phyloP scores from a whole-genome alignment of 2,797 vertebrate species.

The Cyclura pinguis region DNA sequence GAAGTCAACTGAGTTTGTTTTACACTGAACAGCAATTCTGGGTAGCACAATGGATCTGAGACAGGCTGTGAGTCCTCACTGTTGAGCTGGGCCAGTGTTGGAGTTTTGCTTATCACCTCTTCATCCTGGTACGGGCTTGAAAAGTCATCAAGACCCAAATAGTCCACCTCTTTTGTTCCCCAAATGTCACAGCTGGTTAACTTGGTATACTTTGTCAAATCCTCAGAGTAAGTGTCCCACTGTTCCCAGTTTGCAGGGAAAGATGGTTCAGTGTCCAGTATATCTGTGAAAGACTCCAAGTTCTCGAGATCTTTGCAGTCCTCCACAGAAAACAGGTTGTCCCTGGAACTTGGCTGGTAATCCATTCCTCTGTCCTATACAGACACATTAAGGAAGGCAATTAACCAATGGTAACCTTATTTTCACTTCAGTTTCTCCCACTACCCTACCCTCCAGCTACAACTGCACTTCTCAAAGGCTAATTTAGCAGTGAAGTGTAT shows the following conservation, averaged over 20 bases:
- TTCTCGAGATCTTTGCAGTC: slow-evolving; percentile 93
- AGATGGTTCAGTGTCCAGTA: slow-evolving; percentile 90
- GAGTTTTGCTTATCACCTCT: slow-evolving; percentile 96
- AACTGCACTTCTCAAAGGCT: not conserved
- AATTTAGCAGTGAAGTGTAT: slow-evolving; percentile 8
- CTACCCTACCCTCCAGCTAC: not conserved
- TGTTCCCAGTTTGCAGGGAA: slow-evolving; percentile 94
- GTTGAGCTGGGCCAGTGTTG: slow-evolving; percentile 97
- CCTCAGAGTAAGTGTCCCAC: slow-evolving; percentile 99
- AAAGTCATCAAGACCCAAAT: slow-evolving; percentile 96
- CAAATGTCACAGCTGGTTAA: slow-evolving; percentile 98
- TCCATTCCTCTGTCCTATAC: slow-evolving; percentile 94
- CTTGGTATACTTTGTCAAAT: slow-evolving; percentile 97
- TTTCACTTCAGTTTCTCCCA: slow-evolving; percentile 16
- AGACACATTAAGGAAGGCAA: slow-evolving; percentile 47
- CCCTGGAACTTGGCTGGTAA: slow-evolving; percentile 93
- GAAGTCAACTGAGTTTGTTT: slow-evolving; percentile 83
- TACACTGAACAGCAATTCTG: slow-evolving; percentile 84
- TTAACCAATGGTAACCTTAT: slow-evolving; percentile 25
- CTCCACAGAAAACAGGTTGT: slow-evolving; percentile 87
- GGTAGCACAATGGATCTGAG: slow-evolving; percentile 91
- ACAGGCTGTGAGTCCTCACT: slow-evolving; percentile 98
- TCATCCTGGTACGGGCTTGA: slow-evolving; percentile 99
- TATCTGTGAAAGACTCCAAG: slow-evolving; percentile 90
- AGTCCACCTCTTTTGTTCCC: slow-evolving; percentile 99